Percentiles rank a stretch among this genome's conserved stretches.
Conservation (phyloP, 2,113 vertebrate genomes). For the Euleptes europaea region DNA sequence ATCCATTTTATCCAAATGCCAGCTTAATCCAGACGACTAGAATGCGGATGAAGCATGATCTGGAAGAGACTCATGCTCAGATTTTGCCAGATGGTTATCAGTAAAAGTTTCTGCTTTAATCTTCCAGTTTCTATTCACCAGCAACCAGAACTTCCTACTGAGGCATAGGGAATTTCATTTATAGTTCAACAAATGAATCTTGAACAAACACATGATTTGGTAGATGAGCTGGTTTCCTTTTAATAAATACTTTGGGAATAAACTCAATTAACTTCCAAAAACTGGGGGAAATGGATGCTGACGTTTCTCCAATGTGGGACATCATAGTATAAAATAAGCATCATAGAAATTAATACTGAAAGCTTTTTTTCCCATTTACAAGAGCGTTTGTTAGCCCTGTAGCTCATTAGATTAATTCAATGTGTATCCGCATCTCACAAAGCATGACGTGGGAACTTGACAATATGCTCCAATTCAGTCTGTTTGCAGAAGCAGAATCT, state of each 20-base stretch:
- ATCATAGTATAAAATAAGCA: not conserved
- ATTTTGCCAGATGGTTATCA: too few relatives aligned
- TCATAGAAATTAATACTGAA: not conserved
- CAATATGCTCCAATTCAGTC: not conserved
- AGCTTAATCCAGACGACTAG: too few relatives aligned
- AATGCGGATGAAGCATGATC: too few relatives aligned
- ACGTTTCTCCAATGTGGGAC: not conserved
- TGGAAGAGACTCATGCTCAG: too few relatives aligned
- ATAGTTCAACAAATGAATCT: not conserved
- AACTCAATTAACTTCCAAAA: not conserved
- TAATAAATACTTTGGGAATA: not conserved
- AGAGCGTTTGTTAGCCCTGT: not conserved
- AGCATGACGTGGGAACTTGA: not conserved
- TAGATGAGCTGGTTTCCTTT: not conserved
- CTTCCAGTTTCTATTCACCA: too few relatives aligned
- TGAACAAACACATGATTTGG: not conserved
- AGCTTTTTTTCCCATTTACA: not conserved
- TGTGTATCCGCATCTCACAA: not conserved
- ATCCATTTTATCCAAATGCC: too few relatives aligned
- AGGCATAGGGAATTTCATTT: not conserved
- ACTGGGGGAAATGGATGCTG: not conserved
- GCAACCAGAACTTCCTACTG: not conserved
- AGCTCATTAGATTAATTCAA: not conserved
- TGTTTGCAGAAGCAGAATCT: constrained; percentile 8
- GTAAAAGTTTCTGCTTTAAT: too few relatives aligned